Percentiles rank a stretch among this genome's conserved stretches.
Evolutionary conservation across 2,113 vertebrate species (phyloP).

Genomic region (Mugil cephalus): DNA sequence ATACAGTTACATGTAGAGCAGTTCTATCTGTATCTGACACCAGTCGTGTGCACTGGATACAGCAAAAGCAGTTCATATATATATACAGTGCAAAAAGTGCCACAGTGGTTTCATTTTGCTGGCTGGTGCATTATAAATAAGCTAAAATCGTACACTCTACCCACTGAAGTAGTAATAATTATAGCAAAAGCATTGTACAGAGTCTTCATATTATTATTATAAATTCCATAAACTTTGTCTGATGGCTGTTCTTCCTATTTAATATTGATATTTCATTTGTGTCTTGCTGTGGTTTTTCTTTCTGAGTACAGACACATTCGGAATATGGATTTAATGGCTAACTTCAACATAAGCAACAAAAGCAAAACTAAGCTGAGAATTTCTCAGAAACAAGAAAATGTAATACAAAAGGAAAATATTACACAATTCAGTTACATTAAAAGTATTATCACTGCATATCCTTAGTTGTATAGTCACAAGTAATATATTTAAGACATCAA

Average conservation of each 20-base stretch:
- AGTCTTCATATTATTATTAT: slow-evolving; percentile 59
- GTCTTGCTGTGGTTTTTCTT: slow-evolving; percentile 23
- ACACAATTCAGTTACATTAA: slow-evolving; percentile 56
- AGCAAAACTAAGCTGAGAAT: slow-evolving; percentile 17
- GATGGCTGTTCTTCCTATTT: slow-evolving; percentile 69
- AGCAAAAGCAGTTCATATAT: slow-evolving; percentile 74
- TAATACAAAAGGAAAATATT: slow-evolving; percentile 34
- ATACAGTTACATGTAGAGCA: slow-evolving; percentile 70
- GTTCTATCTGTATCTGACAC: slow-evolving; percentile 63
- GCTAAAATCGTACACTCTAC: slow-evolving; percentile 64
- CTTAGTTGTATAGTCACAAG: slow-evolving; percentile 34
- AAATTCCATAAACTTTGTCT: slow-evolving; percentile 41
- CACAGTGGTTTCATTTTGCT: slow-evolving; percentile 73
- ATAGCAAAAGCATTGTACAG: slow-evolving; percentile 59
- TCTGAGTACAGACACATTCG: slow-evolving; percentile 20
- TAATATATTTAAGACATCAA: slow-evolving; percentile 34
- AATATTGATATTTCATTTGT: slow-evolving; percentile 54
- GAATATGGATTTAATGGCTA: slow-evolving; percentile 26
- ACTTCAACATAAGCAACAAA: slow-evolving; percentile 30
- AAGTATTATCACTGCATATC: slow-evolving; percentile 58
- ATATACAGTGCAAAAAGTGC: slow-evolving; percentile 83
- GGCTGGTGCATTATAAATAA: slow-evolving; percentile 81
- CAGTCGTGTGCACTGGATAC: slow-evolving; percentile 52
- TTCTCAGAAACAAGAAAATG: slow-evolving; percentile 33
- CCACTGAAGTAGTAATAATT: slow-evolving; percentile 57